Base-by-base conservation (phyloP, 1,140 invertebrate species). In the Campoletis sonorensis region DNA sequence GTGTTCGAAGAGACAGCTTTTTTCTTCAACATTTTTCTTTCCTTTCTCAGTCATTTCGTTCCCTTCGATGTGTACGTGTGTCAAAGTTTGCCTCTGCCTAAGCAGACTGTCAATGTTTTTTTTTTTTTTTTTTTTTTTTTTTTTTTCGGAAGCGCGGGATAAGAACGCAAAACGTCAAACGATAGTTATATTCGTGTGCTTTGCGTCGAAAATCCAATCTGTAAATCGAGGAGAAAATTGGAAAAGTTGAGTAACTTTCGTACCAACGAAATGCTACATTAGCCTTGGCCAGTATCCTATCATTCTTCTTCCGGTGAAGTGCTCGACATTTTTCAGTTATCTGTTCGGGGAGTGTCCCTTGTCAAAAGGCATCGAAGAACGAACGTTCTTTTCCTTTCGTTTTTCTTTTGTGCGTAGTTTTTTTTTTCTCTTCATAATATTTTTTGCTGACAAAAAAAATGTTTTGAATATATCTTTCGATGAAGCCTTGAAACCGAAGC, bases 181-280 rank as follows among this genome's bases (percentile, higher is more conserved):
- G 67, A 71, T 16, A 16, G 23, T 40, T 18, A 45, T 21, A 37
- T 26, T 51, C 67, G 3, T 70, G 37, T 23, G 33, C 49, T 45
- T 21, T 40, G 10, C 78, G 67, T 78, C 73, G 27, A 64, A 64
- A 73, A 61, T 70, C 49, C 77, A 83, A 83, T 83, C 79, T 83
- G 82, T 80, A 83, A 83, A 81, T 83, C 82, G 82, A 83, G 82
- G 82, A 83, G 82, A 83, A 83, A 83, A 83, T 83, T 83, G 82
- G 75, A 83, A 83, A 83, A 83, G 82, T 83, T 83, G 37, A 83
- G 79, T 75, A 67, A 77, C 64, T 78, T 49, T 78, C 21, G n/a
- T n/a, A 23, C 23, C 51, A 45, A 64, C 72, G 73, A 77, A 70
- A 83, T 81, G 82, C 82, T 81, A 81, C 82, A 81, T 83, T 83